Conservation (phyloP, 2,888 invertebrate species). For the Phengaris arion region DNA sequence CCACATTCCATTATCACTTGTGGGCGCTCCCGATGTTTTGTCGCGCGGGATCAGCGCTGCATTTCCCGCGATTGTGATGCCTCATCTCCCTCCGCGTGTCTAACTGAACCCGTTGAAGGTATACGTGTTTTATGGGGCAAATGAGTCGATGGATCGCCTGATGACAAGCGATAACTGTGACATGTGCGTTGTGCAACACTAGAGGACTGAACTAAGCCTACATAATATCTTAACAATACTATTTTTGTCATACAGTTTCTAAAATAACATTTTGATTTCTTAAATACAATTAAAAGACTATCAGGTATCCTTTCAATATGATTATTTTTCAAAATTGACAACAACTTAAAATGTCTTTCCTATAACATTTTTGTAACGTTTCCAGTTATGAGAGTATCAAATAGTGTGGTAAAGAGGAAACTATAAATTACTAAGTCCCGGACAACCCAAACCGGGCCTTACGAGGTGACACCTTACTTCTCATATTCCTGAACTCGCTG, state of each 20-base stretch:
- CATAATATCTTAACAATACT: no score
- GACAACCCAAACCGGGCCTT: slow-evolving; percentile 35
- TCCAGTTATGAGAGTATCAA: neutral
- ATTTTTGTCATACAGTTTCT: no score
- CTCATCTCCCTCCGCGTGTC: slow-evolving; percentile 19
- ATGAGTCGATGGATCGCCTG: neutral
- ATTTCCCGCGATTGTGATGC: slow-evolving; percentile 41
- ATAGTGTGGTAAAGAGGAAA: slow-evolving; percentile 14
- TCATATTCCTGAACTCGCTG: slow-evolving; percentile 33
- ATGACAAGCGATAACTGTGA: no score
- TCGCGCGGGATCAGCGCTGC: slow-evolving; percentile 37
- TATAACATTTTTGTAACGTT: neutral
- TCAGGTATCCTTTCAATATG: no score
- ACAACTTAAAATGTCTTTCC: no score
- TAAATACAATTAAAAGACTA: no score
- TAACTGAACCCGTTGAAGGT: neutral
- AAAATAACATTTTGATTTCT: no score
- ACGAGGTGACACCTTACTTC: slow-evolving; percentile 37
- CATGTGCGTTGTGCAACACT: no score
- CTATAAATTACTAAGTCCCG: slow-evolving; percentile 33
- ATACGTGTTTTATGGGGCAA: neutral
- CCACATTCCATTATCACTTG: neutral
- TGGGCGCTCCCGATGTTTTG: slow-evolving; percentile 33
- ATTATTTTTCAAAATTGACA: neutral
- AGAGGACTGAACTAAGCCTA: no score